Evolutionary conservation across 2,888 invertebrate genomes (phyloP).

Genomic region (Heteropelma amictum): DNA sequence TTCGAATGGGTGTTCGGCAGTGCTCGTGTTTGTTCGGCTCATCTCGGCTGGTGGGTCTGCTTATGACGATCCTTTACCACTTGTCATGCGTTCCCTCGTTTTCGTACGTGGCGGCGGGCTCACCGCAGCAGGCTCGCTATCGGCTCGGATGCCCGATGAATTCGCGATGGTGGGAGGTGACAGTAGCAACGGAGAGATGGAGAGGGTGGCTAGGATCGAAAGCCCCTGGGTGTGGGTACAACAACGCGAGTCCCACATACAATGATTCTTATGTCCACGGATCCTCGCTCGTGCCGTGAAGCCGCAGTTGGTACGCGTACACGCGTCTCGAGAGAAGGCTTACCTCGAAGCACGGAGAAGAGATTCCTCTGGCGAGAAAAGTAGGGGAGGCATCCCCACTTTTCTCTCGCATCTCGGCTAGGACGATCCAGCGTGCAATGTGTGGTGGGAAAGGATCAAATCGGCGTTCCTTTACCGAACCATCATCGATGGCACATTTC

Average conservation of each 20-base stretch:
- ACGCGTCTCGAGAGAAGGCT: neutral
- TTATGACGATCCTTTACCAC: constrained; percentile 66
- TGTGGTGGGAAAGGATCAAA: constrained; percentile 41
- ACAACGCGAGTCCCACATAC: too few relatives aligned
- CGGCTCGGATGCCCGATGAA: constrained; percentile 1
- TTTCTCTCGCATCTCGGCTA: too few relatives aligned
- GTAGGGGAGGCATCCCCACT: constrained; percentile 5
- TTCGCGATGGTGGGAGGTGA: constrained; percentile 38
- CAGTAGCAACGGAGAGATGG: neutral
- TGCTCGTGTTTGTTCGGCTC: constrained; percentile 67
- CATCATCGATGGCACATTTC: constrained; percentile 34
- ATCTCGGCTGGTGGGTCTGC: constrained; percentile 61
- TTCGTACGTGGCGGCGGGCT: constrained; percentile 21
- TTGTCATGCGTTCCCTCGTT: constrained; percentile 45
- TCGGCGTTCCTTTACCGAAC: constrained; percentile 32
- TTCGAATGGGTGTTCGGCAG: constrained; percentile 75
- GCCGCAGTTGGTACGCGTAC: neutral
- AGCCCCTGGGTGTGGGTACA: constrained; percentile 8
- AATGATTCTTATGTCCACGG: constrained; percentile 3
- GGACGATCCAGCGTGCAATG: too few relatives aligned
- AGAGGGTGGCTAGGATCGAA: constrained; percentile 10
- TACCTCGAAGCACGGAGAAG: neutral
- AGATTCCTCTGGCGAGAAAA: constrained; percentile 3
- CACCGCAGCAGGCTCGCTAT: neutral
- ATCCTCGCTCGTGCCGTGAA: constrained; percentile 19